Conservation (phyloP, 2,888 invertebrate species). For the Parelbella ahira region DNA sequence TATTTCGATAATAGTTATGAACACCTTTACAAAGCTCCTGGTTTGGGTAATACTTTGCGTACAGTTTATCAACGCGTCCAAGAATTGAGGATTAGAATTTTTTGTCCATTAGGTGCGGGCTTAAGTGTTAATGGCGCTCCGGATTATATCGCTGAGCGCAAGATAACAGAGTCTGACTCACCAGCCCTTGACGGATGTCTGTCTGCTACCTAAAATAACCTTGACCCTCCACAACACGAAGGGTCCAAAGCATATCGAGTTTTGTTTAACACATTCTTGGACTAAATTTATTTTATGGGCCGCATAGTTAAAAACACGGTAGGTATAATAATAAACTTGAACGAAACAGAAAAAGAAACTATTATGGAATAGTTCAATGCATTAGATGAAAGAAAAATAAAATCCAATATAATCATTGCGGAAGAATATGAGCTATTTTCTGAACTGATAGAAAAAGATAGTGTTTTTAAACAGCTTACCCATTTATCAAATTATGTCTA, state of each 20-base stretch:
- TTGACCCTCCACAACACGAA: constrained; percentile 40
- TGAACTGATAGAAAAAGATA: too few species aligned
- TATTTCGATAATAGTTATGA: not conserved
- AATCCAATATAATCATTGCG: too few species aligned
- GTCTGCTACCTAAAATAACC: constrained; percentile 58
- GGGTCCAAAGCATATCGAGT: constrained; percentile 33
- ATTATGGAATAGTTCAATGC: too few species aligned
- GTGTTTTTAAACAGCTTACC: too few species aligned
- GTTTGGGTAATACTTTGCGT: constrained; percentile 17
- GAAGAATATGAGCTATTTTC: too few species aligned
- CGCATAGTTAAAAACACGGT: constrained; percentile 8
- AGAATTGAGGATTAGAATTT: constrained; percentile 69
- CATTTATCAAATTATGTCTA: too few species aligned
- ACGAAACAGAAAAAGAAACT: too few species aligned
- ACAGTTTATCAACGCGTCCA: constrained; percentile 46
- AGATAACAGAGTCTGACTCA: constrained; percentile 67
- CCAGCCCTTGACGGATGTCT: constrained; percentile 54
- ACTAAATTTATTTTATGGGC: constrained; percentile 8
- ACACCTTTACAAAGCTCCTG: constrained; percentile 1
- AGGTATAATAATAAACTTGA: not conserved
- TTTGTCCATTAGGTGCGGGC: constrained; percentile 73
- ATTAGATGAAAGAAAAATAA: too few species aligned
- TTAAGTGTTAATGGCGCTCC: constrained; percentile 73
- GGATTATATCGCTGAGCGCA: constrained; percentile 58
- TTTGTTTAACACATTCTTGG: constrained; percentile 1